Conservation (phyloP, 2,113 vertebrate species). For the Phyllostomus hastatus region DNA sequence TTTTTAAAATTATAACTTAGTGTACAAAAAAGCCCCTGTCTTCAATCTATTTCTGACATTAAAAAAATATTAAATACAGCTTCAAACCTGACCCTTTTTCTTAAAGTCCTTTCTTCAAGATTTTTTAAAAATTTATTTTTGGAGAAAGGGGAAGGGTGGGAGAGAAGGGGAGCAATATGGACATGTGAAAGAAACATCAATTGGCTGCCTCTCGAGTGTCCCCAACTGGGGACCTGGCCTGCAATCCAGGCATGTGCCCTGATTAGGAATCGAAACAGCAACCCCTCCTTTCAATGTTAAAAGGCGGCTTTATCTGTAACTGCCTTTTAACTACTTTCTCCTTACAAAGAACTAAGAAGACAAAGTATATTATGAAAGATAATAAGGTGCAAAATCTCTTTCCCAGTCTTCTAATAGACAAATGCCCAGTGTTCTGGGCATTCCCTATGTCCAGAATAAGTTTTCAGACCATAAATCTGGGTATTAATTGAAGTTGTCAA, state of each 20-base stretch:
- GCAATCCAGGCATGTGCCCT: no score
- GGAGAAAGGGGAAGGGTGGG: no score
- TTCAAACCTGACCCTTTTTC: background rate
- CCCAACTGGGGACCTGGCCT: no score
- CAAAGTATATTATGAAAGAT: background rate
- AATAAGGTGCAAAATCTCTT: slow-evolving; percentile 15
- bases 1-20: background rate
- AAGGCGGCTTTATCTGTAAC: background rate
- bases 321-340: background rate
- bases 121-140: no score
- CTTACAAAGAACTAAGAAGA: background rate
- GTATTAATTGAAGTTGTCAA: background rate
- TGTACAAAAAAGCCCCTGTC: background rate
- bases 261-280: no score
- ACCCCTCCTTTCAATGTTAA: background rate
- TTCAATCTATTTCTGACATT: background rate
- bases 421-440: no score
- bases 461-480: background rate
- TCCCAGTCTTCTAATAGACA: background rate
- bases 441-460: background rate
- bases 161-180: no score
- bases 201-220: no score
- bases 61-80: background rate
- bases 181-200: no score
- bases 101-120: background rate